These are phyloP conservation scores for Monochamus saltuarius DNA, from an alignment of 1,140 invertebrate species.

Conservation along the genomic window DNA sequence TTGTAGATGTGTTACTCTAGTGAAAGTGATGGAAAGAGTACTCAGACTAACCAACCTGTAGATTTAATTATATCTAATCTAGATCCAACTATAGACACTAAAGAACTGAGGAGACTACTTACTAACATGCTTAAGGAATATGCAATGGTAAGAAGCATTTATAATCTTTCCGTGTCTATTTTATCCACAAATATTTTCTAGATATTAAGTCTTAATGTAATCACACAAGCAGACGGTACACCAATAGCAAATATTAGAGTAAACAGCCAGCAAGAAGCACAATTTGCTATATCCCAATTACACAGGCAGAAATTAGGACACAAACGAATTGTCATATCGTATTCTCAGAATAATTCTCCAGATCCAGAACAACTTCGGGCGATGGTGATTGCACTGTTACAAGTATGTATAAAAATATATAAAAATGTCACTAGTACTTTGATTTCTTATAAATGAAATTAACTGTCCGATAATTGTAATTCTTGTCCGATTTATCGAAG, in stretches of 20 bases:
- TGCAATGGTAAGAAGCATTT: conserved; percentile 60
- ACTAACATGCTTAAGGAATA: conserved; percentile 68
- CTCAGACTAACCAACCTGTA: conserved; percentile 50
- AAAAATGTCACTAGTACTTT: no score
- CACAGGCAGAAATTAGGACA: conserved; percentile 81
- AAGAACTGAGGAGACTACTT: conserved; percentile 70
- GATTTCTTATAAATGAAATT: no score
- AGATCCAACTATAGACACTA: conserved; percentile 71
- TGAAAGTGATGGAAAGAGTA: conserved; percentile 16
- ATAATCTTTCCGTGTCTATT: not conserved
- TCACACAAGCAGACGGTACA: conserved; percentile 68
- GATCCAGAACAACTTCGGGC: conserved; percentile 67
- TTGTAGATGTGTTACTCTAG: conserved; percentile 18
- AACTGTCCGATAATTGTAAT: no score
- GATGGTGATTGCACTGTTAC: conserved; percentile 63
- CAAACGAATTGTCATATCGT: conserved; percentile 78
- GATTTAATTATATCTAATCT: conserved; percentile 75
- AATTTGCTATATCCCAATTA: conserved; percentile 80
- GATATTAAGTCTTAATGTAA: conserved; percentile 68
- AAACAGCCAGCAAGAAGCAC: conserved; percentile 64
- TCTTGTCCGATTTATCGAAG: no score
- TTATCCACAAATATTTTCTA: conserved; percentile 39
- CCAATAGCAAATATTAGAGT: conserved; percentile 69
- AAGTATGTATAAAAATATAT: conserved; percentile 52
- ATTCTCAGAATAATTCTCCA: conserved; percentile 64